Base-by-base conservation (phyloP, 2,888 invertebrate species). In the Lithophane socia region DNA sequence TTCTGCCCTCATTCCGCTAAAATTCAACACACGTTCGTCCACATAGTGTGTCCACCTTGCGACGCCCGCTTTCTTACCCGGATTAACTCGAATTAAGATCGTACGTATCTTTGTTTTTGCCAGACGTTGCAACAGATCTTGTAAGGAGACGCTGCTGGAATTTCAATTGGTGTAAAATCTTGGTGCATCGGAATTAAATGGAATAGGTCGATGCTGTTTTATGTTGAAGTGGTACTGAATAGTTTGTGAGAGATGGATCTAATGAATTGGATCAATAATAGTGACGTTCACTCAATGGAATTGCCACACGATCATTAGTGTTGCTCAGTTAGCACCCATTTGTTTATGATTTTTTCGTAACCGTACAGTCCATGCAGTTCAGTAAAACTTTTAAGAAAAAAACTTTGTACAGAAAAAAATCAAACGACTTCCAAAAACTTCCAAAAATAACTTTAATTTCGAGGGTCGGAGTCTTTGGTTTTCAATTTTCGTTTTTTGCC, bases 71-170 rank as follows among this genome's bases (percentile, higher is more conserved):
- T 94, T 93, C 94, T 94, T 95, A 92, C 92, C 90, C 90, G 94
- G 93, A 95, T 95, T 95, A 96, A 94, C 91, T 93, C 90, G 94
- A 94, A 95, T 95, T 96, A 95, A 95, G 95, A 94, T 93, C 92
- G 92, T 92, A 93, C 93, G 92, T 94, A 92, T 93, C 92, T 94
- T 94, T 95, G 92, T 92, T 91, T 93, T 91, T 92, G 92, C 91
- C 89, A 92, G 91, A 91, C 91, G 90, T 89, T 91, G 91, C 91
- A 88, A 91, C 91, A 86, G 91, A 91, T 91, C 91, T 88, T 88
- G 87, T 83, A 83, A 82, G 73, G 72, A 80, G 71, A 89, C 88
- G 91, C 84, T 82, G 18, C 10, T 69, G 80, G 91, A 91, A 91
- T 91, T 84, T 88, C 82, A 89, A 89, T 88, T 74, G 71, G 66